Base-by-base conservation (phyloP, 92 coral and sea anemone species). In the Palythoa grandis region DNA sequence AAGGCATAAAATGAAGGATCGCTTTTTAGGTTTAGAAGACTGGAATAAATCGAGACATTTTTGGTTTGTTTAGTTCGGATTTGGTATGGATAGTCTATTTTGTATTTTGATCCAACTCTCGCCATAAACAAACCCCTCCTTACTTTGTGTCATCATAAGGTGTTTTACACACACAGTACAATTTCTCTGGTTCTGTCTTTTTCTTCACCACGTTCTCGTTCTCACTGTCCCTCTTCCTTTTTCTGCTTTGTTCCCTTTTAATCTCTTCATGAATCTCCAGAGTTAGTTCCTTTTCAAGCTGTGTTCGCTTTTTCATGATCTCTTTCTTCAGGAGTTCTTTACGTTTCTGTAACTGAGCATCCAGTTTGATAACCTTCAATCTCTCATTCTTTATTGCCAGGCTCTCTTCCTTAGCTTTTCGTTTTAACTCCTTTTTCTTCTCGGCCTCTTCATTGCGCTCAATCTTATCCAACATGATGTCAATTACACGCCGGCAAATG, bases 101-200 rank as follows among this genome's bases (percentile, higher is more conserved):
- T 43, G 63, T 19, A 20, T 71, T 66, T 17, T 3, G 19, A 24
- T 4, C 43, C 73, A 19, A 13, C 2, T 5, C 12, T 17, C 7
- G 9, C 1, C 5, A 5, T 38, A 37, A 9, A 72, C 9, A 20
- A 54, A 22, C 4, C 1, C 10, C 3, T 53, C 72, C 98, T 70
- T 88, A 97, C 99, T 87, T 86, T 6, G 99, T 86, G 10, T 88
- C 89, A 82, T 97, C 93, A 72, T 97, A 97, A n/a, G 95, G 95
- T 63, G 92, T 97, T 77, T 90, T 97, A 82, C 99, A 97, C 11
- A 97, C 83, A 72, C 99, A 97, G 75, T 91, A 90, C 56, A 95
- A 82, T 0, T 90, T 88, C 24, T 90, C 97, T 2, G 90, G 92
- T 76, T 90, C 91, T 58, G 73, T 72, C 54, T 89, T 88, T 89